phyloP scores from a whole-genome alignment of 2,888 invertebrate genomes.

The Drosophila neonasuta region DNA sequence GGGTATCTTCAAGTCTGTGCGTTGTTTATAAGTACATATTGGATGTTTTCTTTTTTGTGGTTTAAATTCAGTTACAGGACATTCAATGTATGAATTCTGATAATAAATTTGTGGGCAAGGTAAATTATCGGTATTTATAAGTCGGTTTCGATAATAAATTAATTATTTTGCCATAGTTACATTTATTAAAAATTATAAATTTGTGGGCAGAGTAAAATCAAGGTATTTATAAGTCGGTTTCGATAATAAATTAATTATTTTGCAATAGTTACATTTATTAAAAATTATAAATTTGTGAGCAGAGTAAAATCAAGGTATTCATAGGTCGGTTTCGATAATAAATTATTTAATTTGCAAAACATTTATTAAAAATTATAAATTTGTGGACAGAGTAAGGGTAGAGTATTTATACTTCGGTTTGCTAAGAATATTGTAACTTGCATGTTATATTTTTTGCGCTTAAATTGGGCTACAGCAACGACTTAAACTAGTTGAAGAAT shows the following conservation, averaged over 20 bases:
- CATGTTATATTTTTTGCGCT: not conserved
- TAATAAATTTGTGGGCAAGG: no score
- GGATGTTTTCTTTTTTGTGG: no score
- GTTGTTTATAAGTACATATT: no score
- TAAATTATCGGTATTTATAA: no score
- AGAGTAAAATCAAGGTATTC: not conserved
- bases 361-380: not conserved
- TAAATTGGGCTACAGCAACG: conserved; percentile 9
- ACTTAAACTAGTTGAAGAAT: conserved; percentile 29
- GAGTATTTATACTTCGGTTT: not conserved
- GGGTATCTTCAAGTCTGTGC: no score
- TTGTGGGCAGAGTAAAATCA: not conserved
- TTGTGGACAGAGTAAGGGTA: not conserved
- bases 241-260: no score
- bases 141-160: no score
- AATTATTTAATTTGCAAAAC: no score
- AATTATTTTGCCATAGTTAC: no score
- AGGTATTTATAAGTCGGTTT: not conserved
- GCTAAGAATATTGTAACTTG: not conserved
- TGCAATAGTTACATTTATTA: no score
- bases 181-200: not conserved
- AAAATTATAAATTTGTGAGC: not conserved
- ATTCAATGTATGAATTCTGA: no score
- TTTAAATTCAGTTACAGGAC: no score
- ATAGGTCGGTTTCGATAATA: not conserved